Evolutionary conservation across 2,888 invertebrate species (phyloP).

Genomic region (Siphlonurus alternatus): DNA sequence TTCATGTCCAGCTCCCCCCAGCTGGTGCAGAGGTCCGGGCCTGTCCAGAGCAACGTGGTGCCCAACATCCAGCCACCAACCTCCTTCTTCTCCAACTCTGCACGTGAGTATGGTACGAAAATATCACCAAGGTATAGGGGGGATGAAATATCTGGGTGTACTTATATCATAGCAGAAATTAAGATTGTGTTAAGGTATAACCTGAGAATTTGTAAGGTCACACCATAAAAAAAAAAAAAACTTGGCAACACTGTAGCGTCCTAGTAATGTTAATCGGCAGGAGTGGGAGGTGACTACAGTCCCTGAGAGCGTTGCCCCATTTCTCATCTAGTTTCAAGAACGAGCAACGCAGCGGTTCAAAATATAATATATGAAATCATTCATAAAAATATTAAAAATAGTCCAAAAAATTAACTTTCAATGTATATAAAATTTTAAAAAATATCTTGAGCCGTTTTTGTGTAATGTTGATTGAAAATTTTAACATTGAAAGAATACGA

Average conservation of each 20-base stretch:
- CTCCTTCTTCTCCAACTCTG: slow-evolving; percentile 33
- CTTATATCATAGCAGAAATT: neutral
- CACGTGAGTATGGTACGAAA: too few species aligned
- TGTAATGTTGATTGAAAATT: too few species aligned
- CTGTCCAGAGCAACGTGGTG: slow-evolving; percentile 30
- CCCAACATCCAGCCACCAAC: slow-evolving; percentile 32
- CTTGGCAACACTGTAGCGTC: too few species aligned
- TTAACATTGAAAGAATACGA: too few species aligned
- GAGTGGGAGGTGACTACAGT: too few species aligned
- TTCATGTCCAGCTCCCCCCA: slow-evolving; percentile 42
- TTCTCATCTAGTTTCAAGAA: too few species aligned
- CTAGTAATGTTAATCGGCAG: too few species aligned
- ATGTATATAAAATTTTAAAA: neutral
- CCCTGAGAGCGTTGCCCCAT: too few species aligned
- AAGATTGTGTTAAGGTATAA: too few species aligned
- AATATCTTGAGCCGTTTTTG: too few species aligned
- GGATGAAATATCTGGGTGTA: neutral
- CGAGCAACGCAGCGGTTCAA: too few species aligned
- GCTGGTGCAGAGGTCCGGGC: slow-evolving; percentile 40
- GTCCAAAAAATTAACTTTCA: too few species aligned
- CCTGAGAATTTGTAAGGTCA: slow-evolving; percentile 17
- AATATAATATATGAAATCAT: slow-evolving; percentile 3
- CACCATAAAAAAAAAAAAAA: neutral
- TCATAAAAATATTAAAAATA: neutral
- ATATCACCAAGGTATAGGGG: slow-evolving; percentile 22